phyloP scores from a whole-genome alignment of 1,140 invertebrate genomes.

The Colletes latitarsis region DNA sequence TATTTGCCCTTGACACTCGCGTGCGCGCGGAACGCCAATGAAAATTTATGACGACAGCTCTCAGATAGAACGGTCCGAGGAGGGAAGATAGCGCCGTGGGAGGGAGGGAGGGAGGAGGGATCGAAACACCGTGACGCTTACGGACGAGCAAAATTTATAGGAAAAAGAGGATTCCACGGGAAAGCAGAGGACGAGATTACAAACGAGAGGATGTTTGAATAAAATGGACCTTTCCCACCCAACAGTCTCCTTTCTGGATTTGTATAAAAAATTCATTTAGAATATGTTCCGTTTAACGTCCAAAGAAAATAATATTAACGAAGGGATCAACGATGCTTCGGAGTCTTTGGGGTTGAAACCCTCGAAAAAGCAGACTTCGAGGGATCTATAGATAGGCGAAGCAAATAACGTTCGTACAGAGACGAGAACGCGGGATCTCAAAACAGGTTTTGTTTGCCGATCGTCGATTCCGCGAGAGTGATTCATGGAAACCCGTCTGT shows the following conservation, averaged over 20 bases:
- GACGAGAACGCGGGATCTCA: neutral
- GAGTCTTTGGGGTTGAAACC: neutral
- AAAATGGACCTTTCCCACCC: neutral
- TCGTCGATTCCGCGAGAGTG: constrained; percentile 31
- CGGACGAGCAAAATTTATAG: constrained; percentile 23
- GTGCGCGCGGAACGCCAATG: constrained; percentile 27
- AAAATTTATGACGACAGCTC: constrained; percentile 48
- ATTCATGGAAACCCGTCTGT: no score
- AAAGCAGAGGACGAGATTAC: neutral
- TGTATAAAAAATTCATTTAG: constrained; percentile 32
- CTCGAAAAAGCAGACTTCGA: no score
- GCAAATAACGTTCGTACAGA: neutral
- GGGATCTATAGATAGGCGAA: no score
- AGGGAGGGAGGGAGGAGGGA: neutral
- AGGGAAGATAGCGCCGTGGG: no score
- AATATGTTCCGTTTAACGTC: no score
- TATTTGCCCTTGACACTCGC: constrained; percentile 54
- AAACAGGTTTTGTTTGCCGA: constrained; percentile 46
- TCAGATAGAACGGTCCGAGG: constrained; percentile 18
- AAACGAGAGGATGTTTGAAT: neutral
- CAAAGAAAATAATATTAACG: constrained; percentile 12
- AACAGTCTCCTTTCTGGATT: neutral
- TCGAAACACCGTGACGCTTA: constrained; percentile 6
- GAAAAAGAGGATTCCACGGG: neutral
- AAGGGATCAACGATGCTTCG: constrained; percentile 7